Evolutionary conservation across 2,113 vertebrate species (phyloP).

Genomic region (Hypomesus transpacificus): DNA sequence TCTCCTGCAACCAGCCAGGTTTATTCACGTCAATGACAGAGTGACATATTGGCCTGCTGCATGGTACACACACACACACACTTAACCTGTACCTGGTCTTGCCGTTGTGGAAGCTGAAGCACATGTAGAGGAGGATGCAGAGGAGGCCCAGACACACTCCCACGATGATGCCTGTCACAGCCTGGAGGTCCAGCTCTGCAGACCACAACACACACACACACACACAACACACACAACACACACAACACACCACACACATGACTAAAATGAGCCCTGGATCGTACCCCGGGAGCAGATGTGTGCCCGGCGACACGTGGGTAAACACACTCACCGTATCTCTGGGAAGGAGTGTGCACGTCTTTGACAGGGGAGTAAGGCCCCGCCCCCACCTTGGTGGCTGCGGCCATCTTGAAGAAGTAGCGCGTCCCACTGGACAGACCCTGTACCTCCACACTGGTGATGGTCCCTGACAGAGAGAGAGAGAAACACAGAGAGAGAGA

Average conservation of each 20-base stretch:
- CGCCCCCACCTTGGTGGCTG: conserved; percentile 84
- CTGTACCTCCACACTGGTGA: conserved; percentile 83
- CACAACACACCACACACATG: not conserved
- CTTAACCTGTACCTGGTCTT: conserved; percentile 77
- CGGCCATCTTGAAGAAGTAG: conserved; percentile 95
- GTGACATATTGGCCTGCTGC: not conserved
- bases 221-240: not conserved
- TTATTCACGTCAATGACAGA: too few species aligned
- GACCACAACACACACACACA: conserved; percentile 1
- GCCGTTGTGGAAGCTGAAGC: conserved; percentile 84
- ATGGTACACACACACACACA: conserved; percentile 1
- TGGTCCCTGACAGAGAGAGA: conserved; percentile 73
- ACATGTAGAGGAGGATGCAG: conserved; percentile 94
- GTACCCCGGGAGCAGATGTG: not conserved
- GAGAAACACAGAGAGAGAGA: conserved; percentile 17
- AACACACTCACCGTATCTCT: conserved; percentile 65
- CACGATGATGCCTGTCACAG: conserved; percentile 92
- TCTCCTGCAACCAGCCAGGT: too few species aligned
- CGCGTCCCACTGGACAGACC: conserved; percentile 82
- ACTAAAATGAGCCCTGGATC: not conserved
- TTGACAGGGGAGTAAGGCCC: conserved; percentile 87
- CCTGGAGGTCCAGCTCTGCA: conserved; percentile 85
- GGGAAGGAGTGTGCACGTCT: conserved; percentile 82
- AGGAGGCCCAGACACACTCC: conserved; percentile 92
- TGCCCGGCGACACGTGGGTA: too few species aligned